phyloP scores from a whole-genome alignment of 2,113 vertebrate species.

The Capreolus pygargus region DNA sequence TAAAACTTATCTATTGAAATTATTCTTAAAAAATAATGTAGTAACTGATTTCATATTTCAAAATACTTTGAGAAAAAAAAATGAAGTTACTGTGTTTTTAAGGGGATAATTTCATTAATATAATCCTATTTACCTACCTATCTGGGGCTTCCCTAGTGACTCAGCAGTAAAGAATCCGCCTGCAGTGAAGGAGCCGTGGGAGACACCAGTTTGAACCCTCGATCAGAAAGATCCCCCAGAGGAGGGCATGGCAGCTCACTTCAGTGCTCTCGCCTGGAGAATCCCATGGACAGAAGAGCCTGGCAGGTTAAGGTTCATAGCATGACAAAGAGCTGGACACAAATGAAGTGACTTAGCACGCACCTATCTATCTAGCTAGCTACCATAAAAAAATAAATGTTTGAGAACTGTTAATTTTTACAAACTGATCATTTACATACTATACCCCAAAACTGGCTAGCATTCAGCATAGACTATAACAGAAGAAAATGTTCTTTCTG shows the following conservation, averaged over 20 bases:
- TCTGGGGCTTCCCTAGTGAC: neutral
- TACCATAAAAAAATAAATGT: neutral
- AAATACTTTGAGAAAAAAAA: neutral
- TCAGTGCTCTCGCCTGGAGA: neutral
- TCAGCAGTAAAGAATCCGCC: neutral
- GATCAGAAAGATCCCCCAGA: neutral
- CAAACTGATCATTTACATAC: neutral
- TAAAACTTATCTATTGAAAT: neutral
- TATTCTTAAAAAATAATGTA: neutral
- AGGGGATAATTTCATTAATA: neutral
- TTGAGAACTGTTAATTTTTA: neutral
- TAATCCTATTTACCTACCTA: neutral
- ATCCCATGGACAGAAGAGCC: neutral
- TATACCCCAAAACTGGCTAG: neutral
- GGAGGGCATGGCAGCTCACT: neutral
- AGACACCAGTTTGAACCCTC: neutral
- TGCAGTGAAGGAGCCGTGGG: neutral
- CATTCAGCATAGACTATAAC: neutral
- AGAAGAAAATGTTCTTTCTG: neutral
- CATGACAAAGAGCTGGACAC: neutral
- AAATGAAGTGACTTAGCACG: neutral
- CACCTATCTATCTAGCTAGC: neutral
- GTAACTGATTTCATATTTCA: neutral
- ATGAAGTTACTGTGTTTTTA: neutral
- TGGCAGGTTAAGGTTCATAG: neutral